Evolutionary conservation across 2,888 invertebrate genomes (phyloP), one percentile per base, ranked within the genome.

Genomic region (Caenorhabditis sp.): DNA sequence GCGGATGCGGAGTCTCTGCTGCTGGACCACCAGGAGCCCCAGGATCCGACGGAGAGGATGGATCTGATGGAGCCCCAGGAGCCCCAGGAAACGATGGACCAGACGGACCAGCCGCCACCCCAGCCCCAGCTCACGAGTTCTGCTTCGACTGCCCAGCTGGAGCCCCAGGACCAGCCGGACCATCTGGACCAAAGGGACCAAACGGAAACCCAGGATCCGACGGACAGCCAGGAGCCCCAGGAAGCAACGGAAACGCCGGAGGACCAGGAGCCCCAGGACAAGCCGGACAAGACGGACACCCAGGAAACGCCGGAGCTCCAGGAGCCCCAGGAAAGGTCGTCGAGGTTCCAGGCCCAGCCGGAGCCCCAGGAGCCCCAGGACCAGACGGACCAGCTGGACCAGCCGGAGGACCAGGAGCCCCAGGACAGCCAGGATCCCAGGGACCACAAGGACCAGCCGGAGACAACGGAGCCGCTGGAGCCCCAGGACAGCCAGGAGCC

Each of bases 111-210:
- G 84, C 82, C 37, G 87, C 87, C 77, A 86, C 85, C 51, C 85
- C 87, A 67, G 86, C 88, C 50, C 88, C 88, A 65, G 79, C 68
- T 18, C 80, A 68, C 76, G 85, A 86, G 55, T 85, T 79, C 77
- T 87, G 88, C 85, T 85, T 85, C 82, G 85, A 88, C 64, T 86
- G 88, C 83, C 85, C 86, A 71, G 82, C 85, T 50, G 88, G 88
- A 80, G 83, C 87, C 35, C 80, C 86, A 58, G 88, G 88, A 83
- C 84, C 82, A 62, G 84, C 86, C 55, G 87, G 87, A 82, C 68
- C 68, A 68, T 69, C 86, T 32, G 87, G 87, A 85, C 84, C 85
- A 80, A 86, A 86, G 82, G 87, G 87, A 87, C 86, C 86, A 81
- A 68, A 51, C 68, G 87, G 87, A 83, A 85, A 84, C 80, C 83